A percentile compares a stretch with the other conserved stretches of the same genome.
Evolutionary conservation across 1,140 invertebrate genomes (phyloP).

Genomic region (Lordiphosa stackelbergi): DNA sequence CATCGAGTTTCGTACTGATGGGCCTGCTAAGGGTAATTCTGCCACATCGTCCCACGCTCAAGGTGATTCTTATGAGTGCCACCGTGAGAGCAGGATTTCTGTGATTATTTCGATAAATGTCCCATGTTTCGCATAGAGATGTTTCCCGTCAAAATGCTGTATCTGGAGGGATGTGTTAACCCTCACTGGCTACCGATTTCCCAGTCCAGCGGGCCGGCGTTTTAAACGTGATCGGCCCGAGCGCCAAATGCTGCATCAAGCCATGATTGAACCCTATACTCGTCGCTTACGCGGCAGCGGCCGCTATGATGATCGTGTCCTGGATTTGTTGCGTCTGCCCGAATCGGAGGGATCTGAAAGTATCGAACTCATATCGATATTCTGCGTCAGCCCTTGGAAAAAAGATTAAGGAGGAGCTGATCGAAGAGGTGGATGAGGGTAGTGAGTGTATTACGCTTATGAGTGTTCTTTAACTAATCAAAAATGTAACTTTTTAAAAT

Average conservation of each 20-base stretch:
- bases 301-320: constrained; percentile 41
- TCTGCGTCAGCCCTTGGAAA: too few relatives aligned
- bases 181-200: constrained; percentile 45
- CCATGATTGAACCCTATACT: constrained; percentile 79
- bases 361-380: constrained; percentile 83
- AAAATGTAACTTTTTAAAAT: too few relatives aligned
- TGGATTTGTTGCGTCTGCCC: constrained; percentile 47
- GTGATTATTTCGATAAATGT: constrained; percentile 86
- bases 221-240: constrained; percentile 13
- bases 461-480: too few relatives aligned
- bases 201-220: constrained; percentile 1
- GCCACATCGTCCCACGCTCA: constrained; percentile 82
- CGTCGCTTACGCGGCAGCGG: constrained; percentile 47
- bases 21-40: constrained; percentile 83
- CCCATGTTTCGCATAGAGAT: constrained; percentile 91
- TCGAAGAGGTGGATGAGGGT: too few relatives aligned
- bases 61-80: constrained; percentile 95
- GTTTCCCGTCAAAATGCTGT: constrained; percentile 90
- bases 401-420: too few relatives aligned
- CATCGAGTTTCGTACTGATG: too few relatives aligned
- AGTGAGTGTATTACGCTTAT: too few relatives aligned
- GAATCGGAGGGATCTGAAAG: constrained; percentile 82
- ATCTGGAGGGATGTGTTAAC: constrained; percentile 88
- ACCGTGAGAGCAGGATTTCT: constrained; percentile 91
- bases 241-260: constrained; percentile 10